Percentiles rank a stretch among this genome's conserved stretches.
These are phyloP conservation scores for Reticulitermes lucifugus DNA, from an alignment of 2,888 invertebrate species.

Conservation along the genomic window DNA sequence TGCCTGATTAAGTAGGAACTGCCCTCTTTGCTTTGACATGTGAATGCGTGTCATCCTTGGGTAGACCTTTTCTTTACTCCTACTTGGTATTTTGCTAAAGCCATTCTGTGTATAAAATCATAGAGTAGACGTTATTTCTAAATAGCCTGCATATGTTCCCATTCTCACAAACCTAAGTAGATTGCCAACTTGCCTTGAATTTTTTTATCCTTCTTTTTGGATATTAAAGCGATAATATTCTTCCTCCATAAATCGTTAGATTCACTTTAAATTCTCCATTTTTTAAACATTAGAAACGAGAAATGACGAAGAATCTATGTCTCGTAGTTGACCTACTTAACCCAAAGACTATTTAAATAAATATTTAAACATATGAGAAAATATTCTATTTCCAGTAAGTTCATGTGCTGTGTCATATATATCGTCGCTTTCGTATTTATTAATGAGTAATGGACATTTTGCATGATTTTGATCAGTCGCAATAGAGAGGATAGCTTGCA, in stretches of 20 bases:
- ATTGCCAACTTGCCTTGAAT: neutral
- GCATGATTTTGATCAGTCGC: too few species aligned
- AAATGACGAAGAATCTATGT: neutral
- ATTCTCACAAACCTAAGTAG: neutral
- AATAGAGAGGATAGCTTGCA: too few species aligned
- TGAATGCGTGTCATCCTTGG: constrained; percentile 9
- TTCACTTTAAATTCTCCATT: neutral
- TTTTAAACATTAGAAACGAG: neutral
- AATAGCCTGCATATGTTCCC: neutral
- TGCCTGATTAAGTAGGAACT: neutral
- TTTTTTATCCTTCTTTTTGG: neutral
- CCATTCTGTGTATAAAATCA: constrained; percentile 6
- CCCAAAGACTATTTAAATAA: neutral
- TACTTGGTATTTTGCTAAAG: constrained; percentile 11
- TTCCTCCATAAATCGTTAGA: neutral
- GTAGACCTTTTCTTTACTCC: neutral
- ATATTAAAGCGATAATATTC: neutral
- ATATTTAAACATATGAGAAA: neutral
- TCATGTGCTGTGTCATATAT: too few species aligned
- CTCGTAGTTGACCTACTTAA: neutral
- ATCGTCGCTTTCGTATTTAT: too few species aligned
- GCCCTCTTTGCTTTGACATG: neutral
- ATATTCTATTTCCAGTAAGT: too few species aligned
- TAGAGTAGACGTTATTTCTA: constrained; percentile 2
- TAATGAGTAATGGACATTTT: too few species aligned